phyloP scores from a whole-genome alignment of 2,888 invertebrate species.

The Ennomos fuscantarius region DNA sequence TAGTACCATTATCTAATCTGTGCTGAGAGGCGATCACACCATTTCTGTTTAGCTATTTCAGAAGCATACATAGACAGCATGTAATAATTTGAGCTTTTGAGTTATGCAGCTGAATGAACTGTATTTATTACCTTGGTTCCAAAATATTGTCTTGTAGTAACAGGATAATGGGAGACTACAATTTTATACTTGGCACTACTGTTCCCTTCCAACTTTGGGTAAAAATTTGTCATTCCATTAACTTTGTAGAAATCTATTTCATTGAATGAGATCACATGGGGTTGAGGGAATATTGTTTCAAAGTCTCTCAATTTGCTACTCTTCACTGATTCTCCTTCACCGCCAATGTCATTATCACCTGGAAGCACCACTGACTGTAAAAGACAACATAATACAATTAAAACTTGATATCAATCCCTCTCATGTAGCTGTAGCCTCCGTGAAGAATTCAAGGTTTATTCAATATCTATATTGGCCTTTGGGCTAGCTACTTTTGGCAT shows the following conservation, averaged over 20 bases:
- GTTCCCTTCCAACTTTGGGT: constrained; percentile 75
- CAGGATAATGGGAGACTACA: constrained; percentile 90
- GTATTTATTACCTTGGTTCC: constrained; percentile 47
- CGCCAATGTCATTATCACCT: constrained; percentile 99
- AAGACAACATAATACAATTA: background rate
- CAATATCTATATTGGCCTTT: no score
- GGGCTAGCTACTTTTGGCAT: no score
- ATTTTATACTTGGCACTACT: constrained; percentile 83
- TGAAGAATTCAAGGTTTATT: no score
- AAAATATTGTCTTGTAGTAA: constrained; percentile 65
- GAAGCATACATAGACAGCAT: no score
- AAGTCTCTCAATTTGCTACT: constrained; percentile 89
- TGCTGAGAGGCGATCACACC: no score
- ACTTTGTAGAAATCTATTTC: constrained; percentile 90
- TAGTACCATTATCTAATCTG: no score
- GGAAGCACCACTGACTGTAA: constrained; percentile 93
- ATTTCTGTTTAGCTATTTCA: no score
- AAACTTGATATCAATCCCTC: background rate
- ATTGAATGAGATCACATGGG: constrained; percentile 85
- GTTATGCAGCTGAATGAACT: no score
- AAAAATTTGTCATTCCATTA: constrained; percentile 88
- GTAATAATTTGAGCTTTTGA: no score
- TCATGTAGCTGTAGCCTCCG: no score
- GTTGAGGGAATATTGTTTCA: constrained; percentile 89
- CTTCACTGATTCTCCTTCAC: constrained; percentile 92